A percentile compares a stretch with the other conserved stretches of the same genome.
phyloP scores from a whole-genome alignment of 92 coral and sea anemone genomes.

The Hydrozoanthus gracilis region DNA sequence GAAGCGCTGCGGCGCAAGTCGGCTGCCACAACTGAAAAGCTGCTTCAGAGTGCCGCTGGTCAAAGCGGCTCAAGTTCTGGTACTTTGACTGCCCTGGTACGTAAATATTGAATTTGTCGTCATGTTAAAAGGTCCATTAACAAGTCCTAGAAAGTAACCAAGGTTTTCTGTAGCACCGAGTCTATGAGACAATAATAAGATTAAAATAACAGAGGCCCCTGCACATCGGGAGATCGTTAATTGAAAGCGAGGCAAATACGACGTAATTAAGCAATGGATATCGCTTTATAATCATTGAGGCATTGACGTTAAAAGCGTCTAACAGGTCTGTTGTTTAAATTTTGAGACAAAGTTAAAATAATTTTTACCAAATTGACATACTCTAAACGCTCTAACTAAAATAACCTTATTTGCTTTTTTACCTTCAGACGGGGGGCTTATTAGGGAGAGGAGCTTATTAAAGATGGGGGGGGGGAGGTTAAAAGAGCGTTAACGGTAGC shows the following conservation, averaged over 20 bases:
- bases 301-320: background rate
- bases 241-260: background rate
- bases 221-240: background rate
- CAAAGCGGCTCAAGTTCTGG: conserved; percentile 30
- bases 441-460: too few species aligned
- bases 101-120: background rate
- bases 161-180: too few species aligned
- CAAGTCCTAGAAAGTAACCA: too few species aligned
- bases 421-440: too few species aligned
- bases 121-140: too few species aligned
- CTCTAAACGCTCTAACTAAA: background rate
- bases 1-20: conserved; percentile 61
- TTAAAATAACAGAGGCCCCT: background rate
- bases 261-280: background rate
- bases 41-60: conserved; percentile 31
- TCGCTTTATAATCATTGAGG: background rate
- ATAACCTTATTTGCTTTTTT: conserved; percentile 8
- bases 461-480: too few species aligned
- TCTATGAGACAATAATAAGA: too few species aligned
- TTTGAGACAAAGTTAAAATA: background rate
- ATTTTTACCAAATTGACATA: background rate
- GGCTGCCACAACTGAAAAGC: conserved; percentile 10
- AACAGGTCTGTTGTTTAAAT: too few species aligned
- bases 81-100: conserved; percentile 31
- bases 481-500: too few species aligned